Evolutionary conservation across 2,797 vertebrate species (phyloP).

Genomic region (Kryptopterus vitreolus): DNA sequence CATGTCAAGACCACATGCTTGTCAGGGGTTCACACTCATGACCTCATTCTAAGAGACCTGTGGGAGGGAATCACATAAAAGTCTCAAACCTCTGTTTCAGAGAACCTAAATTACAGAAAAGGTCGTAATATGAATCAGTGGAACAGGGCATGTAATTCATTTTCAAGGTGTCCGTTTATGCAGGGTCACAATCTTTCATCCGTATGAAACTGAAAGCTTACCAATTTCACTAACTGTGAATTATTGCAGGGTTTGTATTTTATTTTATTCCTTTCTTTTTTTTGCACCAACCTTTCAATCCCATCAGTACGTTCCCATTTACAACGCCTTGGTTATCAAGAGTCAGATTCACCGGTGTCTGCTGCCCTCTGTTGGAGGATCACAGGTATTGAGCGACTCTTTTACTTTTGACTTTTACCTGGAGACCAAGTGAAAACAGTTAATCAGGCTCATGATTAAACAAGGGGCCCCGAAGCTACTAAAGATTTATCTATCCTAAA

Average conservation of each 20-base stretch:
- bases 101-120: conserved; percentile 18
- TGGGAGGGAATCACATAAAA: conserved; percentile 39
- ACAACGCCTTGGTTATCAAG: too few relatives aligned
- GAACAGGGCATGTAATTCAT: conserved; percentile 28
- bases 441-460: neutral
- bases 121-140: conserved; percentile 29
- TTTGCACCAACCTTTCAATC: neutral
- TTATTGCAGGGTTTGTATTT: conserved; percentile 8
- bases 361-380: conserved; percentile 64
- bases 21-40: conserved; percentile 28
- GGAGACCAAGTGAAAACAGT: neutral
- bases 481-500: neutral
- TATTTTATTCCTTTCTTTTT: neutral
- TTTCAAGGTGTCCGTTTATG: conserved; percentile 28
- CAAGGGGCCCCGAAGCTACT: neutral
- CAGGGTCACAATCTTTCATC: conserved; percentile 23
- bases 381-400: conserved; percentile 16
- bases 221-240: conserved; percentile 30
- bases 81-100: conserved; percentile 25
- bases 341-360: conserved; percentile 55
- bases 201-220: neutral
- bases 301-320: neutral
- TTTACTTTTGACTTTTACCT: neutral
- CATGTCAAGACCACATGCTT: conserved; percentile 37
- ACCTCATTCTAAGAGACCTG: conserved; percentile 39